phyloP scores from a whole-genome alignment of 2,797 vertebrate species.

The Halcyon chelicuti region DNA sequence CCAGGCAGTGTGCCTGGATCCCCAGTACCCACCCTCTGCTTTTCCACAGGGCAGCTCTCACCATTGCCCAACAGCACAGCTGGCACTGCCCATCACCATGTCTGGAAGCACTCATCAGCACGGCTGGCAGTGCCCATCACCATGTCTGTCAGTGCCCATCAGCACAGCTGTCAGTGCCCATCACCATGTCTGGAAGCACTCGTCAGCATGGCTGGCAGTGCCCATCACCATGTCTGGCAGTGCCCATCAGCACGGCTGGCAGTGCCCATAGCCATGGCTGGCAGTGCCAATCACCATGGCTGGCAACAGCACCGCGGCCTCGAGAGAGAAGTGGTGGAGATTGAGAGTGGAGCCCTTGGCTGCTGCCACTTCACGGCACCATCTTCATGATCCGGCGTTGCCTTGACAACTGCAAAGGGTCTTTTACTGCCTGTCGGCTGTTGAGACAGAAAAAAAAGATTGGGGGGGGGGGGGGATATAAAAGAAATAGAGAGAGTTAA shows the following conservation, averaged over 20 bases:
- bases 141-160: background rate
- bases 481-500: no score
- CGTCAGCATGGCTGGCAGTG: background rate
- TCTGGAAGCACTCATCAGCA: no score
- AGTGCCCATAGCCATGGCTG: background rate
- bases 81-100: no score
- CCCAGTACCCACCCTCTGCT: no score
- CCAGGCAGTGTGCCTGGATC: no score
- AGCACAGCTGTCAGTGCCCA: background rate
- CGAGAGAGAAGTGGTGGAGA: background rate
- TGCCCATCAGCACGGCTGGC: accelerated
- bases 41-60: no score
- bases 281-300: background rate
- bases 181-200: no score
- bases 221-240: background rate
- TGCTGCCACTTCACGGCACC: slow-evolving; percentile 59
- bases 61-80: no score
- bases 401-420: slow-evolving; percentile 72
- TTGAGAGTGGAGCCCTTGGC: slow-evolving; percentile 43
- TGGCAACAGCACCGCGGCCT: background rate
- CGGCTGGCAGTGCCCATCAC: background rate
- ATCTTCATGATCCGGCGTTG: slow-evolving; percentile 34
- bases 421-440: slow-evolving; percentile 66
- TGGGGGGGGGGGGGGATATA: background rate
- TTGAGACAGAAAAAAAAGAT: background rate